These are phyloP conservation scores for Lytechinus pictus DNA, from an alignment of 35 echinoderm and acorn worm genomes.

Conservation along the genomic window DNA sequence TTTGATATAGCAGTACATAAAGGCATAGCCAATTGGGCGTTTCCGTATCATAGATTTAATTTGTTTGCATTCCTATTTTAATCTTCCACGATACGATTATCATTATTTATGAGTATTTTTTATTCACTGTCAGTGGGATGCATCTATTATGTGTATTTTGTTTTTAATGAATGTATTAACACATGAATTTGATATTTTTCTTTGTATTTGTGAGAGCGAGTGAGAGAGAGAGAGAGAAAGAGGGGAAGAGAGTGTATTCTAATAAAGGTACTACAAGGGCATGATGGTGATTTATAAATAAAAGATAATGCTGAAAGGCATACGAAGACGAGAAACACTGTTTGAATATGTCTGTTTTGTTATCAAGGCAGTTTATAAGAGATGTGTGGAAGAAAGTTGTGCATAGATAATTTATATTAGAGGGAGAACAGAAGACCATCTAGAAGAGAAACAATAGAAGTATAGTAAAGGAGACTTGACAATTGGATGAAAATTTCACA, in stretches of 20 bases:
- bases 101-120: background rate
- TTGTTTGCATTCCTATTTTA: background rate
- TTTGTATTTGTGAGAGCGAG: background rate
- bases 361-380: too few relatives aligned
- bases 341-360: background rate
- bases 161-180: background rate
- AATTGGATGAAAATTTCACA: background rate
- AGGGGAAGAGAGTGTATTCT: background rate
- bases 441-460: too few relatives aligned
- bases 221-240: background rate
- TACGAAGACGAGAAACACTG: background rate
- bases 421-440: too few relatives aligned
- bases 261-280: background rate
- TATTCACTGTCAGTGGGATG: background rate
- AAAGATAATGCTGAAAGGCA: background rate
- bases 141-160: background rate
- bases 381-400: too few relatives aligned
- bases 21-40: background rate
- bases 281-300: slow-evolving; percentile 2
- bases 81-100: background rate
- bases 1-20: background rate
- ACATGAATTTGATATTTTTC: background rate
- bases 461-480: too few relatives aligned
- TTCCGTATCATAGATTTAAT: background rate
- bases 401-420: too few relatives aligned